Percentiles rank a stretch among this genome's conserved stretches.
phyloP scores from a whole-genome alignment of 2,888 invertebrate species.

The Sabatieria punctata region DNA sequence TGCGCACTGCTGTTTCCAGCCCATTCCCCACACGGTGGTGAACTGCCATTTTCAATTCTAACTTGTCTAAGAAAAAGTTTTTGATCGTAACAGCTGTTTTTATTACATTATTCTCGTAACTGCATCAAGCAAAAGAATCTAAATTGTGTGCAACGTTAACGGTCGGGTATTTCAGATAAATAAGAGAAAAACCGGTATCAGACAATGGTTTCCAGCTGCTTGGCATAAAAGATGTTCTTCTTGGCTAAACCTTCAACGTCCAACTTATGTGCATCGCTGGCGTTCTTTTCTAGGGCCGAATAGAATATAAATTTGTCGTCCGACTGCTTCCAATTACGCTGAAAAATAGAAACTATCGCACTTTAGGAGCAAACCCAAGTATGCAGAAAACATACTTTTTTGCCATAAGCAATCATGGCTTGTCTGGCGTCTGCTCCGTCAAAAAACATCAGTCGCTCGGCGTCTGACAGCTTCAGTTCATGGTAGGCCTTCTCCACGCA shows the following conservation, averaged over 20 bases:
- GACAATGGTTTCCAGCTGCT: slow-evolving; percentile 97
- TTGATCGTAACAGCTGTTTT: too few relatives aligned
- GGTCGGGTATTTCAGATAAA: too few relatives aligned
- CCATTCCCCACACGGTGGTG: too few relatives aligned
- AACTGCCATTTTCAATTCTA: too few relatives aligned
- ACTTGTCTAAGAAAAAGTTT: too few relatives aligned
- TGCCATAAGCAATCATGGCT: slow-evolving; percentile 61
- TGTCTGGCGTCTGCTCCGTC: slow-evolving; percentile 42
- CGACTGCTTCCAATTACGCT: slow-evolving; percentile 65
- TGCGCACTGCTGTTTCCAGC: too few relatives aligned
- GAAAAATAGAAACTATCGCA: slow-evolving; percentile 29
- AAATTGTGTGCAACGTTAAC: too few relatives aligned
- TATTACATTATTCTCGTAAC: too few relatives aligned
- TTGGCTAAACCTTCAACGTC: slow-evolving; percentile 77
- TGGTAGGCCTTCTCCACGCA: slow-evolving; percentile 93
- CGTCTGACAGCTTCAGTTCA: slow-evolving; percentile 66
- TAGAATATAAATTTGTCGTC: slow-evolving; percentile 65
- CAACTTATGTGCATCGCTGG: slow-evolving; percentile 46
- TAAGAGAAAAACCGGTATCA: too few relatives aligned
- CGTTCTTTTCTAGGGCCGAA: slow-evolving; percentile 42
- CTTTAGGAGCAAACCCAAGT: slow-evolving; percentile 15
- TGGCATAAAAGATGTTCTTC: slow-evolving; percentile 86
- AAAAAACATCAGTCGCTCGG: slow-evolving; percentile 71
- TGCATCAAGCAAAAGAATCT: too few relatives aligned
- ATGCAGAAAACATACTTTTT: slow-evolving; percentile 44